Conservation (phyloP, 2,113 vertebrate genomes). For the Myotis davidii region DNA sequence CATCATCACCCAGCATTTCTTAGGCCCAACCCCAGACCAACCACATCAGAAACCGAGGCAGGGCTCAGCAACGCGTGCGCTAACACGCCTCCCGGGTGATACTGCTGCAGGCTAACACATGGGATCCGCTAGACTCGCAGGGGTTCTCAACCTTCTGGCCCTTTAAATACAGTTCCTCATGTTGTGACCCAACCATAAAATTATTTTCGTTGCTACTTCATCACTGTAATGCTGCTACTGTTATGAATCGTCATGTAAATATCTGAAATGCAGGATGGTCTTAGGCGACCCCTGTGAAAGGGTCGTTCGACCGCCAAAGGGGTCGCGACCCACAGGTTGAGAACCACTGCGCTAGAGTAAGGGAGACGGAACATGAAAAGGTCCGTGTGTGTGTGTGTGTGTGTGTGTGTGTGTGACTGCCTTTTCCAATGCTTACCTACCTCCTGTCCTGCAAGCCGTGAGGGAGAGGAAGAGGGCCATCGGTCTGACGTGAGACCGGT, state of each 20-base stretch:
- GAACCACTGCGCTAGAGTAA: background rate
- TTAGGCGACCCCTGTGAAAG: no score
- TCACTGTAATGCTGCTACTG: no score
- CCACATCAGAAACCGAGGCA: background rate
- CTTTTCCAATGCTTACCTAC: background rate
- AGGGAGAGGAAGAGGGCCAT: background rate
- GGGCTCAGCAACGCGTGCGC: background rate
- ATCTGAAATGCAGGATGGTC: no score
- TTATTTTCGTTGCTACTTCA: no score
- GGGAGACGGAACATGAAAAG: background rate
- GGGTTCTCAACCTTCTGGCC: no score
- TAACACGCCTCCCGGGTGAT: background rate
- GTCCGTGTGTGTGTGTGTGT: background rate
- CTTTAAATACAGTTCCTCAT: no score
- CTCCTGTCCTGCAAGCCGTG: background rate
- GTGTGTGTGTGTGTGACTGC: background rate
- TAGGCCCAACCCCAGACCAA: background rate
- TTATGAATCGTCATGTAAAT: no score
- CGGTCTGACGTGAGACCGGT: background rate
- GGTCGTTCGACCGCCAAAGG: no score
- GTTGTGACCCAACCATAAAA: no score
- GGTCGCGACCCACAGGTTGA: no score
- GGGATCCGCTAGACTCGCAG: no score
- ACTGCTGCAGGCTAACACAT: background rate
- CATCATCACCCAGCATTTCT: background rate